Evolutionary conservation across 2,113 vertebrate species (phyloP).

Genomic region (Fregetta grallaria): DNA sequence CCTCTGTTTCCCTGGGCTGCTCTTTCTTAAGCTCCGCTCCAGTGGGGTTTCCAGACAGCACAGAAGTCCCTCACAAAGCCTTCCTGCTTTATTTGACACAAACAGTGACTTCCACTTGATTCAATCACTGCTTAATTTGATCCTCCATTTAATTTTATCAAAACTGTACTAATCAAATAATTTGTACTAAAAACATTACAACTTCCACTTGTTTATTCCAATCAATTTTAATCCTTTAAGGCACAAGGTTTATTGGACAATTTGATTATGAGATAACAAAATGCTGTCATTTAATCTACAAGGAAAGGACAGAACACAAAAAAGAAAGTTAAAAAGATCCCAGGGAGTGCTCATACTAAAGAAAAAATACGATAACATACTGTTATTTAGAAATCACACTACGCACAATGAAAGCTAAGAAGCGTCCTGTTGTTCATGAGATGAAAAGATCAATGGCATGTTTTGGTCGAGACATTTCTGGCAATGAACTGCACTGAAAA

Average conservation of each 20-base stretch:
- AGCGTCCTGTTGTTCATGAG: not conserved
- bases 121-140: slow-evolving; percentile 56
- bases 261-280: not conserved
- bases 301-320: not conserved
- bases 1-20: not conserved
- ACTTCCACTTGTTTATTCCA: slow-evolving; percentile 49
- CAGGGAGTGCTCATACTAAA: not conserved
- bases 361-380: not conserved
- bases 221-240: slow-evolving; percentile 38
- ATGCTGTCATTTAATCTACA: not conserved
- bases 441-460: not conserved
- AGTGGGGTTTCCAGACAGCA: not conserved
- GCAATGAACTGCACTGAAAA: not conserved
- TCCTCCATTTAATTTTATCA: slow-evolving; percentile 61
- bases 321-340: not conserved
- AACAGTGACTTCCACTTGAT: slow-evolving; percentile 20
- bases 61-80: not conserved
- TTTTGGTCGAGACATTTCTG: not conserved
- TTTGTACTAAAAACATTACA: slow-evolving; percentile 11
- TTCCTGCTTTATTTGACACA: not conserved
- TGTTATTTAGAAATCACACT: not conserved
- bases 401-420: not conserved
- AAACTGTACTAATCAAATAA: slow-evolving; percentile 33
- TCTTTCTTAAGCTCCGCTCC: not conserved
- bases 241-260: slow-evolving; percentile 19